Evolutionary conservation across 1,140 invertebrate genomes (phyloP), one percentile per base, ranked within the genome.

Genomic region (Linepithema humile): DNA sequence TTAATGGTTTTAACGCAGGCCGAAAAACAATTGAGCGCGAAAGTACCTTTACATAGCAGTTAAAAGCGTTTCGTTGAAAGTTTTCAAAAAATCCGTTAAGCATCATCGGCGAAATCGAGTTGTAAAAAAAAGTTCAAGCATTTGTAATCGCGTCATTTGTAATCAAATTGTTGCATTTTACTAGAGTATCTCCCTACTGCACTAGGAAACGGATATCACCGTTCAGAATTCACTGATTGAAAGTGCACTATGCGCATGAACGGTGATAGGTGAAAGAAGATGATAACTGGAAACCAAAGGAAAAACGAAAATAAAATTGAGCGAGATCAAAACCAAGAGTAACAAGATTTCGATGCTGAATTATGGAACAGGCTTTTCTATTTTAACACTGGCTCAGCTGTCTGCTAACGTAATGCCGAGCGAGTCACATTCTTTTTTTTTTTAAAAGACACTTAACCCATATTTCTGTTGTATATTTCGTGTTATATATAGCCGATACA

Each of bases 301-400:
- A n/a, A 77, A 74, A 75, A 77, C 20, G 74, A 77, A 77, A 77
- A 77, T 77, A 77, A 77, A 77, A 65, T 77, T 50, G 43, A 9
- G 15, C 38, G 59, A 38, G 29, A 65, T 77, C 57, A 77, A 77
- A 65, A 77, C 29, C 40, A 29, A 65, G 65, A 64, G 40, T 64
- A 65, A 77, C 74, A 35, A 48, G 29, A 77, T 77, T 77, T 77
- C 74, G 26, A 59, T 26, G 32, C 60, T 74, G 35, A 38, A 77
- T 77, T 65, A 50, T 65, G 59, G 60, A 65, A 17, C 60, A 6
- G 15, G 60, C 29, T 77, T 38, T 50, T 77, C 43, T 50, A 65
- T 77, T 77, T 77, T 77, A 77, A 77, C 43, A 48, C 60, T 60
- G 32, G 29, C 29, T 23, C 57, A 48, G 29, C 59, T 60, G 57